Evolutionary conservation across 2,113 vertebrate species (phyloP), one percentile per base, ranked within the genome.

Genomic region (Aphelocoma coerulescens): DNA sequence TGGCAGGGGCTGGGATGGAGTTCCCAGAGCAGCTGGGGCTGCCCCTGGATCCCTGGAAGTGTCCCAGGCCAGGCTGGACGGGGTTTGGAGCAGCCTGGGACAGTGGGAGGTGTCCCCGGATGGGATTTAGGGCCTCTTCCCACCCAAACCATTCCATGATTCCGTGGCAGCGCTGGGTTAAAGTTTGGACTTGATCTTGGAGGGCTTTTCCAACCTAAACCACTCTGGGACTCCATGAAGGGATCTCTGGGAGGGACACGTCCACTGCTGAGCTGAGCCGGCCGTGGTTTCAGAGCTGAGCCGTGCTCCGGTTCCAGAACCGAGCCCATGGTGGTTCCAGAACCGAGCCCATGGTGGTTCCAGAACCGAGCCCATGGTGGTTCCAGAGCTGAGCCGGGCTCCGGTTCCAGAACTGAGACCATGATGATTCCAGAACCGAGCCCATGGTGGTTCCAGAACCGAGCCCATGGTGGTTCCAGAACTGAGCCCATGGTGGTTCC

Each of bases 91-190:
- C 61, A 1, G 0, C 35, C 33, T 11, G 63, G 73, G 37, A 3
- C 0, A 0, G 10, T 4, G 73, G 63, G 22, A 77, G 17, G 3
- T 10, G 46, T 19, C 65, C 55, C 22, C 4, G 23, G 73, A 6
- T 5, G 55, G 14, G 10, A 3, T 54, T 22, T 4, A 0, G 13
- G 27, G 33, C 24, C n/a, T 18, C 6, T 41, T 27, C 85, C 74
- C 7, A 6, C 41, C 74, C 66, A 35, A 55, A 28, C 16, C n/a
- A 2, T 9, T 10, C 85, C 48, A 4, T 0, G 6, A 8, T 4
- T 14, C 75, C 1, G 0, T 2, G 14, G 33, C 39, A 37, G 48
- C 0, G 7, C 49, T 35, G 66, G 7, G 16, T 2, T 26, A 4
- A 5, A 26, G n/a, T 3, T 16, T 6, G 48, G 49, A 1, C 9